Evolutionary conservation across 2,113 vertebrate genomes (phyloP).

Genomic region (Scatophagus argus): DNA sequence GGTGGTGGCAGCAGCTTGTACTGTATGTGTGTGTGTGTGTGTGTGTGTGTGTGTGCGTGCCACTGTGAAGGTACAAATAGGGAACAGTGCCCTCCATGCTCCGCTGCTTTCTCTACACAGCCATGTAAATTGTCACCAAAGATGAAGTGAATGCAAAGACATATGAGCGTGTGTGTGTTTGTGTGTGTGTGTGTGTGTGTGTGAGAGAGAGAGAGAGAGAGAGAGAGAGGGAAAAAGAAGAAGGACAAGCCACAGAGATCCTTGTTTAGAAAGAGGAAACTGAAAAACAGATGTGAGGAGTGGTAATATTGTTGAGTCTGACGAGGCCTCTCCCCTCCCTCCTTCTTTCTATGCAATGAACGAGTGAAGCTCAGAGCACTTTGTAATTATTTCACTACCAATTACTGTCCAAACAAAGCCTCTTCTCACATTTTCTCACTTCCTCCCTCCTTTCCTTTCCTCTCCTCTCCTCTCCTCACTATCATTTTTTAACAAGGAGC

Average conservation of each 20-base stretch:
- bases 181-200: background rate
- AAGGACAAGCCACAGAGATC: background rate
- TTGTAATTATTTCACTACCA: conserved; percentile 68
- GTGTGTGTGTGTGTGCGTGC: conserved; percentile 1
- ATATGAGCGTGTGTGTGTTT: background rate
- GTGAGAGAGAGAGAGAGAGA: background rate
- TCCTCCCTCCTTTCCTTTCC: conserved; percentile 8
- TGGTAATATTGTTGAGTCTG: conserved; percentile 5
- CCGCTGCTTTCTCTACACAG: conserved; percentile 47
- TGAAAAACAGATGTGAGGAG: conserved; percentile 26
- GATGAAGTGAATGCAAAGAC: conserved; percentile 52
- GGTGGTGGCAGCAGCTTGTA: conserved; percentile 56
- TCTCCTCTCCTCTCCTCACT: conserved; percentile 33
- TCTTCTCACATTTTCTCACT: conserved; percentile 32
- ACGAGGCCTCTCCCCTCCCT: conserved; percentile 20
- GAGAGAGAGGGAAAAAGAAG: background rate
- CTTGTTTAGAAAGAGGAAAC: conserved; percentile 16
- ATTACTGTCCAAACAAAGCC: conserved; percentile 70
- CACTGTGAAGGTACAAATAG: conserved; percentile 47
- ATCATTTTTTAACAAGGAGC: conserved; percentile 75
- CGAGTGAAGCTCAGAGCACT: conserved; percentile 49
- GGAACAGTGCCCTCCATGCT: conserved; percentile 52
- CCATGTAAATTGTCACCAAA: conserved; percentile 49
- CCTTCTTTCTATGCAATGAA: conserved; percentile 29
- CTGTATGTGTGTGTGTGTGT: conserved; percentile 30